Conservation (phyloP, 1,140 invertebrate species). For the Drosophila seguyi region DNA sequence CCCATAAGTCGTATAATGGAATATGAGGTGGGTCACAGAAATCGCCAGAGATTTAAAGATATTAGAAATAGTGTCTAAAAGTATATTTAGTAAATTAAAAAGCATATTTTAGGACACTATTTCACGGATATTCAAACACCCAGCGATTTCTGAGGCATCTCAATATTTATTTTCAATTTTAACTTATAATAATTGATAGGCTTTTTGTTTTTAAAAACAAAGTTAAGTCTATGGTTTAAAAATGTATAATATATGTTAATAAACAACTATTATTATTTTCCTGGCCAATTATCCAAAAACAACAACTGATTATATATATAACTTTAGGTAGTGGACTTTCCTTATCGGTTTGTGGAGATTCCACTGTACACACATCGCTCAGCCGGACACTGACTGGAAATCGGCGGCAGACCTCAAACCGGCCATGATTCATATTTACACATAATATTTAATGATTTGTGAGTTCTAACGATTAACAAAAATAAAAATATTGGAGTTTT, state of each 20-base stretch:
- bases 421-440: constrained; percentile 47
- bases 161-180: neutral
- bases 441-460: constrained; percentile 57
- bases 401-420: constrained; percentile 11
- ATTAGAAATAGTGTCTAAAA: neutral
- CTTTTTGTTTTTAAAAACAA: neutral
- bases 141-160: neutral
- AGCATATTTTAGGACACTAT: neutral
- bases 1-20: neutral
- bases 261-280: neutral
- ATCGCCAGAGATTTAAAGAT: too few relatives aligned
- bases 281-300: neutral
- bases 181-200: neutral
- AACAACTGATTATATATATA: neutral
- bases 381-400: constrained; percentile 13
- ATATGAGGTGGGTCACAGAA: neutral
- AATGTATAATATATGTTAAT: neutral
- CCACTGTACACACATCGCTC: constrained; percentile 3
- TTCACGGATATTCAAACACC: neutral
- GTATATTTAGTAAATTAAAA: neutral
- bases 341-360: neutral
- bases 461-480: constrained; percentile 48
- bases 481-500: constrained; percentile 39
- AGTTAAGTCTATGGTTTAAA: neutral
- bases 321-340: neutral